Conservation (phyloP, 2,888 invertebrate species). For the Endotricha flammealis region DNA sequence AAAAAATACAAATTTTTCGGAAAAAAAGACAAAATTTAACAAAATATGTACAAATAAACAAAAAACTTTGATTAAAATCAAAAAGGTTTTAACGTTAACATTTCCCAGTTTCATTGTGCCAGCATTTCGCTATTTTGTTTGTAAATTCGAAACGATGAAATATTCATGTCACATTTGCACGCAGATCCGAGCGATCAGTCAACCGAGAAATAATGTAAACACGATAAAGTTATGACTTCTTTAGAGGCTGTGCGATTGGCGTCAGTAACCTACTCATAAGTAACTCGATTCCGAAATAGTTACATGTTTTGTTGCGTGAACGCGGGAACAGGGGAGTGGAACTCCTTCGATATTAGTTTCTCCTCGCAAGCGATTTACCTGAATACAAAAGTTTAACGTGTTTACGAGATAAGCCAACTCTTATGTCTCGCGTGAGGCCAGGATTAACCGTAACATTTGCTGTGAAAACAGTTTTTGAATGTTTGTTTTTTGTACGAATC, state of each 20-base stretch:
- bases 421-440: too few relatives aligned
- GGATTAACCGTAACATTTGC: too few relatives aligned
- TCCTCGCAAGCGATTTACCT: too few relatives aligned
- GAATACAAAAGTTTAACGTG: too few relatives aligned
- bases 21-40: too few relatives aligned
- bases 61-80: conserved; percentile 17
- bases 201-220: conserved; percentile 70
- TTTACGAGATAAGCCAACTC: too few relatives aligned
- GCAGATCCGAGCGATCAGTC: conserved; percentile 61
- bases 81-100: conserved; percentile 16
- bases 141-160: conserved; percentile 52
- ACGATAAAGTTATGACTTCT: conserved; percentile 69
- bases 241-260: conserved; percentile 44
- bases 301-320: conserved; percentile 14
- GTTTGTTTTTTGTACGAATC: too few relatives aligned
- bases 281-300: conserved; percentile 25
- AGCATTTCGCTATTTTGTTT: conserved; percentile 38
- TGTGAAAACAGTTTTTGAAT: too few relatives aligned
- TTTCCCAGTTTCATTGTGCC: conserved; percentile 12
- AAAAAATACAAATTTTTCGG: too few relatives aligned
- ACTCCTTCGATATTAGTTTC: too few relatives aligned
- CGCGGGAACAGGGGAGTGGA: conserved; percentile 8
- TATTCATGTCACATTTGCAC: conserved; percentile 68
- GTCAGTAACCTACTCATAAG: conserved; percentile 35
- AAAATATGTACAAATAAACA: too few relatives aligned